phyloP scores from a whole-genome alignment of 2,888 invertebrate genomes.

The Watsonalla binaria region DNA sequence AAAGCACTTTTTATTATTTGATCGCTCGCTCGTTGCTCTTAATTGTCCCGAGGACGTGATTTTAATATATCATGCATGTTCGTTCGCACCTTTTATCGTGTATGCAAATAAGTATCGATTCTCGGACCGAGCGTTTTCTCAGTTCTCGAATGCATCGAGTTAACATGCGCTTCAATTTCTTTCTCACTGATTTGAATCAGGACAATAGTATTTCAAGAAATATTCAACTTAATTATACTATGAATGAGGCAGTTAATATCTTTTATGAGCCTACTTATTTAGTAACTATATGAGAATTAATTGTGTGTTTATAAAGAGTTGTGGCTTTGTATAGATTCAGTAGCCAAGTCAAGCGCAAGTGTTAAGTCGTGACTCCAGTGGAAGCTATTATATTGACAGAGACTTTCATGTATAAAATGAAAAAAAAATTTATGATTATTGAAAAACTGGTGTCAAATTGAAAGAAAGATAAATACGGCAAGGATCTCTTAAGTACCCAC shows the following conservation, averaged over 20 bases:
- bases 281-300: constrained; percentile 11
- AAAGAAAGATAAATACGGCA: no score
- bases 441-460: no score
- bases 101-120: constrained; percentile 63
- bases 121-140: constrained; percentile 21
- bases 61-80: constrained; percentile 75
- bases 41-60: constrained; percentile 74
- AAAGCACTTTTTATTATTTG: constrained; percentile 73
- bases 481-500: no score
- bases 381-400: not conserved
- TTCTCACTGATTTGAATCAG: not conserved
- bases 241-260: not conserved
- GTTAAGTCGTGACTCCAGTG: constrained; percentile 14
- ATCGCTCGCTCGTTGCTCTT: constrained; percentile 70
- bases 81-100: constrained; percentile 60
- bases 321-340: constrained; percentile 29
- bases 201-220: not conserved
- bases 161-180: constrained; percentile 1
- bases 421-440: not conserved
- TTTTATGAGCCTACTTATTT: not conserved
- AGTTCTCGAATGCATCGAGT: constrained; percentile 7
- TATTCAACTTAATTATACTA: not conserved
- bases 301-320: constrained; percentile 15
- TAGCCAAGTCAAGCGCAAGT: constrained; percentile 28
- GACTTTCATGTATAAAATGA: not conserved